Evolutionary conservation across 37 sponge, comb jelly and placozoan species (phyloP), one percentile per base, ranked within the genome.

Genomic region (Ianthella basta): DNA sequence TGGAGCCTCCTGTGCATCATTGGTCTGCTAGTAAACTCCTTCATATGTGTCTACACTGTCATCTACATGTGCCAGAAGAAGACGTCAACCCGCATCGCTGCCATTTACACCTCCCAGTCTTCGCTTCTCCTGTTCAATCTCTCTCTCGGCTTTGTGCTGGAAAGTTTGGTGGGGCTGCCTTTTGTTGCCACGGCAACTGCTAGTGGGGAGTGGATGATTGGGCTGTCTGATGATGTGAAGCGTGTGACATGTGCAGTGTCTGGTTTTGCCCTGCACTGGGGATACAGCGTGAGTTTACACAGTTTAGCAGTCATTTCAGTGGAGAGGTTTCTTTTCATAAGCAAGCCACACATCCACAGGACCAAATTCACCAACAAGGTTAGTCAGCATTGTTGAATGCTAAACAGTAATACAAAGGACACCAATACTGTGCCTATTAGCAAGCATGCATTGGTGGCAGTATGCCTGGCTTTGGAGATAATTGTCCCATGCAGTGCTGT

Each of bases 291-390:
- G 1, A 44, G 54, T 23, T 23, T 75, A 23, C 78, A 75, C 53
- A 75, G 53, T 6, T 23, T 75, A 36, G 78, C 78, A 21, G 78
- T 36, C 53, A 75, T 75, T 21, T 75, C 78, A 21, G 40, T 75
- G 1, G 78, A 75, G 78, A 18, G 78, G 21, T 75, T 75, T 25
- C 53, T 75, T 2, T 75, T 75, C 40, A 50, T 75, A 16, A 75
- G 54, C 53, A 75, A 75, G 54, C 78, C 78, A 20, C 78, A 75
- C 78, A 75, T 50, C 15, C 78, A 75, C 54, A 75, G 23, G 78
- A 75, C 37, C 44, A 75, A 36, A 41, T 75, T 75, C 37, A 75
- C 44, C 6, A 75, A 40, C 78, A 75, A 75, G 54, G 78, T 75
- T 3, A 36, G 78, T 30, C 18, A 6, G 35, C 50, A 8, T 8